These are phyloP conservation scores for Vireo altiloquus DNA, from an alignment of 2,113 vertebrate genomes.

Conservation along the genomic window DNA sequence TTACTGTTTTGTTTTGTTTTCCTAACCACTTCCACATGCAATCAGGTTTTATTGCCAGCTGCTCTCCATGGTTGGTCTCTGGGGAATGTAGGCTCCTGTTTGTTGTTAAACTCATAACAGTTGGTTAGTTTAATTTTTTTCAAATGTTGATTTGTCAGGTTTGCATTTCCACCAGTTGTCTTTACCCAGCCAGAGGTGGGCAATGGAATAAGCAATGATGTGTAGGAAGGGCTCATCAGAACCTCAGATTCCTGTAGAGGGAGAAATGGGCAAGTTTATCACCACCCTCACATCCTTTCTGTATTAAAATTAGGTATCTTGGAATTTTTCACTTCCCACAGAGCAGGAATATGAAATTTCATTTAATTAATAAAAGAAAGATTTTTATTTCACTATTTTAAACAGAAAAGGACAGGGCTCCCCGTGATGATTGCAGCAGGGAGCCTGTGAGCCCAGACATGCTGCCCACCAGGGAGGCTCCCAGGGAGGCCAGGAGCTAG, in stretches of 20 bases:
- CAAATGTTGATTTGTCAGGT: not conserved
- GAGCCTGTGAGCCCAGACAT: not conserved
- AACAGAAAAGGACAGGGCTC: not conserved
- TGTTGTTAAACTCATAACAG: conserved; percentile 5
- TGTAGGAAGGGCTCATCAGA: not conserved
- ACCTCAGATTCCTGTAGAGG: conserved; percentile 7
- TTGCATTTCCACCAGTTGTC: conserved; percentile 5
- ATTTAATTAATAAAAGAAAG: conserved; percentile 26
- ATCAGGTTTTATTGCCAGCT: conserved; percentile 20
- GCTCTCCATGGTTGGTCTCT: not conserved
- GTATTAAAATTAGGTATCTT: not conserved
- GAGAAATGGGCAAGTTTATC: not conserved
- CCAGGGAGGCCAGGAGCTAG: conserved; percentile 13
- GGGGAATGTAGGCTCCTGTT: not conserved
- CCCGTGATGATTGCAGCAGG: not conserved
- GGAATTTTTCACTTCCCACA: not conserved
- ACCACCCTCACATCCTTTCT: not conserved
- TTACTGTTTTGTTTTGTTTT: conserved; percentile 41
- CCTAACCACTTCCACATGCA: conserved; percentile 40
- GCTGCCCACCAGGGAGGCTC: conserved; percentile 19
- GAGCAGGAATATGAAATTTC: conserved; percentile 6
- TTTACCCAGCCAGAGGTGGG: not conserved
- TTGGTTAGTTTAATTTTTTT: conserved; percentile 27
- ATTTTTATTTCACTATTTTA: not conserved
- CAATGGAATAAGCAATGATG: not conserved